These are phyloP conservation scores for Calephelis nemesis DNA, from an alignment of 1,140 invertebrate species.

Conservation along the genomic window DNA sequence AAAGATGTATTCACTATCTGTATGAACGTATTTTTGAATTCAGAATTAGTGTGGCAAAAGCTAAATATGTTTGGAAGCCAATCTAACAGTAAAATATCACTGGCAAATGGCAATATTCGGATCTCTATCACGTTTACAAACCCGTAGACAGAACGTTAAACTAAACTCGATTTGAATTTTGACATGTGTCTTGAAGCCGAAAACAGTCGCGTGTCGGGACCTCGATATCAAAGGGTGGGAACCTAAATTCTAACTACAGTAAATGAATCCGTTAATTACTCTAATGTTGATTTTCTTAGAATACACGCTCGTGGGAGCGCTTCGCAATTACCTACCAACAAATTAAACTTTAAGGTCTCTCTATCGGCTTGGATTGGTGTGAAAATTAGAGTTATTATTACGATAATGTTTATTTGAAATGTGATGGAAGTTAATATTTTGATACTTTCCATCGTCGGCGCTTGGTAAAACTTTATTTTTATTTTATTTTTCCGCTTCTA, in stretches of 20 bases:
- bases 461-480: too few species aligned
- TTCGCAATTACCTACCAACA: constrained; percentile 58
- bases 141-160: constrained; percentile 36
- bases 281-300: constrained; percentile 67
- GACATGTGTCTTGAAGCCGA: constrained; percentile 39
- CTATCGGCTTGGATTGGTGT: constrained; percentile 46
- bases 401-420: background rate
- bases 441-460: background rate
- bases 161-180: constrained; percentile 53
- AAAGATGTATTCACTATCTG: too few species aligned
- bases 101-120: background rate
- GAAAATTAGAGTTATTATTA: constrained; percentile 26
- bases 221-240: constrained; percentile 48
- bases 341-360: constrained; percentile 58
- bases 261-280: constrained; percentile 71
- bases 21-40: too few species aligned
- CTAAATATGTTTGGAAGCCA: too few species aligned
- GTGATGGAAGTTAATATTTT: background rate
- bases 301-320: constrained; percentile 43
- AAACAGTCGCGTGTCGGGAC: constrained; percentile 33
- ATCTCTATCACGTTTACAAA: background rate
- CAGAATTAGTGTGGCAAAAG: too few species aligned
- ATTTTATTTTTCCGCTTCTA: too few species aligned
- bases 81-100: too few species aligned
- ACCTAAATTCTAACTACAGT: constrained; percentile 54